phyloP scores from a whole-genome alignment of 1,140 invertebrate species.

The Nasonia longicornis region DNA sequence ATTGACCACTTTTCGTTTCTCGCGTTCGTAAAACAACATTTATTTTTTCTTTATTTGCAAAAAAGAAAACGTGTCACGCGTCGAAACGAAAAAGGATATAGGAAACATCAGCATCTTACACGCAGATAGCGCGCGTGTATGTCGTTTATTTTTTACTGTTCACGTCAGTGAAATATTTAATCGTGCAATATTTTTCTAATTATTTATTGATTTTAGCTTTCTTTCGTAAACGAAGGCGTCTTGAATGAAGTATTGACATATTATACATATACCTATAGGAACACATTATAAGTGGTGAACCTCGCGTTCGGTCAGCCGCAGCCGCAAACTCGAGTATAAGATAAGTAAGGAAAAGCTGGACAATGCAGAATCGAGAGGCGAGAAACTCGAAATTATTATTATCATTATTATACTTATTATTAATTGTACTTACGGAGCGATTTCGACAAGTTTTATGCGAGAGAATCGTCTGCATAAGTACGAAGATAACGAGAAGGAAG shows the following conservation, averaged over 20 bases:
- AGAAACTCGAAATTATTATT: constrained; percentile 4
- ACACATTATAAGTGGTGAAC: constrained; percentile 11
- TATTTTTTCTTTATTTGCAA: not conserved
- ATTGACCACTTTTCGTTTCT: not conserved
- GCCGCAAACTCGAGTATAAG: not conserved
- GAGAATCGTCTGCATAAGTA: not conserved
- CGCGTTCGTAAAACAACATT: not conserved
- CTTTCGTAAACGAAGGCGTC: not conserved
- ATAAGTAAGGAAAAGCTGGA: not conserved
- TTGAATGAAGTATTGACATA: not conserved
- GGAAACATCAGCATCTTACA: constrained; percentile 1
- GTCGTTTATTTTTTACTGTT: not conserved
- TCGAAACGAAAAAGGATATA: not conserved
- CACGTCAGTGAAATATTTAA: not conserved
- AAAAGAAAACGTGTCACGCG: not conserved
- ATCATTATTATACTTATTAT: not conserved
- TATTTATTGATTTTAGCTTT: constrained; percentile 26
- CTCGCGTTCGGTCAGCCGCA: constrained; percentile 19
- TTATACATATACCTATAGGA: not conserved
- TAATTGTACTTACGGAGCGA: not conserved
- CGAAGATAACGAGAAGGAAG: not conserved
- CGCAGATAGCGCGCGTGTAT: not conserved
- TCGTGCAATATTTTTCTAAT: constrained; percentile 42
- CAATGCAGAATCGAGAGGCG: not conserved
- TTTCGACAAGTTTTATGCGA: not conserved